A percentile compares a stretch with the other conserved stretches of the same genome.
phyloP scores from a whole-genome alignment of 2,888 invertebrate species.

The Caenorhabditis imperialis region DNA sequence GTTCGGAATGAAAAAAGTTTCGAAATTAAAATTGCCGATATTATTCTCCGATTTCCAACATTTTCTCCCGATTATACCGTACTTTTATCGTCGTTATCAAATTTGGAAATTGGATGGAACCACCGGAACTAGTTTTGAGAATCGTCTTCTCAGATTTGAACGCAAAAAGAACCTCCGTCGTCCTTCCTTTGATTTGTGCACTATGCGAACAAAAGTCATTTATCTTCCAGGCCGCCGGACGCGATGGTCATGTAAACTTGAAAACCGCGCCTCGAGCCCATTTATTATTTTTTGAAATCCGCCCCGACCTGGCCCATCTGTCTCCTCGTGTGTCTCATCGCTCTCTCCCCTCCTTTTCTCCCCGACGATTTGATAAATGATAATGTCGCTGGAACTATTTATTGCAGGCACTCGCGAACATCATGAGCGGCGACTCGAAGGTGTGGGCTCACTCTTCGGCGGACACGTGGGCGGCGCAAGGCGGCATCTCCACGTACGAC shows the following conservation, averaged over 20 bases:
- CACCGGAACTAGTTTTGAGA: slow-evolving; percentile 34
- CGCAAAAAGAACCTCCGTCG: background rate
- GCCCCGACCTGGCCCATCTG: slow-evolving; percentile 7
- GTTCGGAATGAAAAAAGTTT: too few species aligned
- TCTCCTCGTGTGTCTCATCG: slow-evolving; percentile 5
- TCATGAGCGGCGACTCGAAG: slow-evolving; percentile 54
- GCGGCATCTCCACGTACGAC: slow-evolving; percentile 52
- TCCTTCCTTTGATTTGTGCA: slow-evolving; percentile 51
- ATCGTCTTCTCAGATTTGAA: background rate
- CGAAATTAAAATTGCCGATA: too few species aligned
- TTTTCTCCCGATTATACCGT: slow-evolving; percentile 21
- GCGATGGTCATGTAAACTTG: slow-evolving; percentile 42
- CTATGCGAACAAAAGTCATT: slow-evolving; percentile 43
- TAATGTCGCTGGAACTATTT: slow-evolving; percentile 19
- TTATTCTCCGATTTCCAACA: slow-evolving; percentile 14
- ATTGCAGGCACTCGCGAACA: slow-evolving; percentile 16
- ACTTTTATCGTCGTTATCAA: slow-evolving; percentile 27
- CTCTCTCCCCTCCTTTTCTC: too few species aligned
- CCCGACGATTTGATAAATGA: slow-evolving; percentile 39
- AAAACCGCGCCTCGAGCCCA: slow-evolving; percentile 34
- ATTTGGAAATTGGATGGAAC: slow-evolving; percentile 12
- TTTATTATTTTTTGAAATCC: slow-evolving; percentile 53
- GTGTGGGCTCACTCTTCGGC: slow-evolving; percentile 50
- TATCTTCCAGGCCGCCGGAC: slow-evolving; percentile 21
- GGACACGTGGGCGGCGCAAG: slow-evolving; percentile 42